Conservation (phyloP, 2,888 invertebrate species). For the Xanthorhoe designata region DNA sequence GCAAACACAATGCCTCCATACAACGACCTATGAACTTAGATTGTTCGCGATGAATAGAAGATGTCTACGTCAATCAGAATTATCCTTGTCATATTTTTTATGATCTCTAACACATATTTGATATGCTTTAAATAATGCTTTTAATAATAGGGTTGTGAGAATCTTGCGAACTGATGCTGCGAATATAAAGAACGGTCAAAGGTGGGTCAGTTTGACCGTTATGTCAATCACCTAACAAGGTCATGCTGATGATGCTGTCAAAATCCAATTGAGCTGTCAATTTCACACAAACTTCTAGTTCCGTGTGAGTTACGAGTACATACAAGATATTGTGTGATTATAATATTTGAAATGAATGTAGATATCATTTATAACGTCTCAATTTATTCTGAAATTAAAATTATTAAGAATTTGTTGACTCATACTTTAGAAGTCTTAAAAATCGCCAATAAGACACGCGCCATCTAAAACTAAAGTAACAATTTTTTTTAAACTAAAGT, state of each 20-base stretch:
- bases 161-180: constrained; percentile 26
- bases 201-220: constrained; percentile 29
- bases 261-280: constrained; percentile 18
- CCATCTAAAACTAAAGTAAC: no score
- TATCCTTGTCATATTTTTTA: constrained; percentile 50
- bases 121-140: constrained; percentile 49
- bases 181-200: constrained; percentile 16
- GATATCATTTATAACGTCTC: no score
- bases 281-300: neutral
- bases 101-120: constrained; percentile 53
- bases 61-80: constrained; percentile 64
- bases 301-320: neutral
- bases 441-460: no score
- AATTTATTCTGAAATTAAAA: no score
- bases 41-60: constrained; percentile 52
- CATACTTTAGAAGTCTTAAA: no score
- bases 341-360: no score
- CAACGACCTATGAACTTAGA: constrained; percentile 60
- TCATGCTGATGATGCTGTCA: constrained; percentile 28
- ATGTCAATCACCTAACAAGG: constrained; percentile 27
- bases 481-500: no score
- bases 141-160: constrained; percentile 38
- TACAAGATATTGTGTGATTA: neutral
- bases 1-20: constrained; percentile 44
- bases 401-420: no score